Percentiles rank a stretch among this genome's conserved stretches.
phyloP scores from a whole-genome alignment of 2,113 vertebrate genomes.

The Rallus limicola region DNA sequence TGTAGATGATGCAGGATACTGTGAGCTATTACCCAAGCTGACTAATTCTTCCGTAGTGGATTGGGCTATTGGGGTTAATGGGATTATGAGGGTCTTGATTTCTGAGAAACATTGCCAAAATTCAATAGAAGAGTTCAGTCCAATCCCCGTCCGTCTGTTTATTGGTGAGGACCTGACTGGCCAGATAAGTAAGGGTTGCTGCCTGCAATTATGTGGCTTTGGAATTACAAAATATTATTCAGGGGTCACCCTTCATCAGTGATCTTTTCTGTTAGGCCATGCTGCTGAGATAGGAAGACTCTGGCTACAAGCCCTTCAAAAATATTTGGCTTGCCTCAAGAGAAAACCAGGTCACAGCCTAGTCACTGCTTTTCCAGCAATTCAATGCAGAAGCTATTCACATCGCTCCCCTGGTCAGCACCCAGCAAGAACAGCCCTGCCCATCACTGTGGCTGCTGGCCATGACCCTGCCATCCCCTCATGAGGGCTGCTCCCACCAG shows the following conservation, averaged over 20 bases:
- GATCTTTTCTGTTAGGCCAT: neutral
- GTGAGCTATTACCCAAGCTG: neutral
- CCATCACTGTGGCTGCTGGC: neutral
- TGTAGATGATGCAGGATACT: neutral
- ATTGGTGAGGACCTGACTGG: neutral
- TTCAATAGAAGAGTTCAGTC: neutral
- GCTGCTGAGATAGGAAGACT: neutral
- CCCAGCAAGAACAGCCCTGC: accelerated
- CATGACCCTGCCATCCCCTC: accelerated
- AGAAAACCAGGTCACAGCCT: neutral
- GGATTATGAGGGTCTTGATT: neutral
- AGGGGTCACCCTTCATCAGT: neutral
- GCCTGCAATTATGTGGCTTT: neutral
- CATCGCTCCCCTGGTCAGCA: neutral
- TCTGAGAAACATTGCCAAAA: neutral
- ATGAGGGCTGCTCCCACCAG: neutral
- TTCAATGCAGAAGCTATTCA: neutral
- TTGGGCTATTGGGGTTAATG: neutral
- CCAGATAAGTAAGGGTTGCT: neutral
- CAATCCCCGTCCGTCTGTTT: neutral
- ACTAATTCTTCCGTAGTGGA: neutral
- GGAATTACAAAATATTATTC: neutral
- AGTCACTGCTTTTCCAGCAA: neutral
- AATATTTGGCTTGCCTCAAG: neutral
- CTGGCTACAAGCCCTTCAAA: neutral